phyloP scores from a whole-genome alignment of 2,113 vertebrate genomes.

The Opisthocomus hoazin region DNA sequence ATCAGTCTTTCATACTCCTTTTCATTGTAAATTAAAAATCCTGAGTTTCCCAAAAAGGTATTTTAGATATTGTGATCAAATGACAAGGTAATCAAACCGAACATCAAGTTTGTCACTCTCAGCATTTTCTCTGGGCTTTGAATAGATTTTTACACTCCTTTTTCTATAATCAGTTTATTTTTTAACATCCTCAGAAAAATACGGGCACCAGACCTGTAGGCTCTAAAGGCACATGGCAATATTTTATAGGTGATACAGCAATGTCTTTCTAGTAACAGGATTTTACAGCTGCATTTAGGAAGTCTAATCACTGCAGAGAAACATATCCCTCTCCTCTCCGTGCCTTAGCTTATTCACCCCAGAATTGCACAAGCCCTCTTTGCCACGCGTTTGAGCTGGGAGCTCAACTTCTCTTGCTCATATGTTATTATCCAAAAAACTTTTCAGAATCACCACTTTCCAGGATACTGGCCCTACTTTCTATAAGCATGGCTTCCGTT shows the following conservation, averaged over 20 bases:
- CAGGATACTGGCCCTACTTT: fast-evolving
- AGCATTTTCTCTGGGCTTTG: neutral
- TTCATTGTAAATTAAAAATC: neutral
- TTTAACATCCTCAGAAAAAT: neutral
- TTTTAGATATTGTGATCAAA: neutral
- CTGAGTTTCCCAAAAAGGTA: neutral
- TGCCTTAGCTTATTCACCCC: neutral
- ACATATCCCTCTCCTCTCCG: neutral
- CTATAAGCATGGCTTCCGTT: neutral
- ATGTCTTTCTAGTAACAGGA: neutral
- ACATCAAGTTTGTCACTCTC: neutral
- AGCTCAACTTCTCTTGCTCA: neutral
- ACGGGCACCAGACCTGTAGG: neutral
- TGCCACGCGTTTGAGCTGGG: neutral
- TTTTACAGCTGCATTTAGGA: neutral
- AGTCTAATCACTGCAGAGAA: neutral
- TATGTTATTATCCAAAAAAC: neutral
- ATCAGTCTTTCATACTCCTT: neutral
- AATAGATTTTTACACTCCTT: neutral
- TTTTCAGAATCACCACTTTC: neutral
- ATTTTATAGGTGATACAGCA: neutral
- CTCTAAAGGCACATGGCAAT: neutral
- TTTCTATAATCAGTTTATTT: neutral
- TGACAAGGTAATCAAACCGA: neutral
- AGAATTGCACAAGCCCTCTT: neutral